phyloP scores from a whole-genome alignment of 2,888 invertebrate species.

The Peribatodes rhomboidaria region DNA sequence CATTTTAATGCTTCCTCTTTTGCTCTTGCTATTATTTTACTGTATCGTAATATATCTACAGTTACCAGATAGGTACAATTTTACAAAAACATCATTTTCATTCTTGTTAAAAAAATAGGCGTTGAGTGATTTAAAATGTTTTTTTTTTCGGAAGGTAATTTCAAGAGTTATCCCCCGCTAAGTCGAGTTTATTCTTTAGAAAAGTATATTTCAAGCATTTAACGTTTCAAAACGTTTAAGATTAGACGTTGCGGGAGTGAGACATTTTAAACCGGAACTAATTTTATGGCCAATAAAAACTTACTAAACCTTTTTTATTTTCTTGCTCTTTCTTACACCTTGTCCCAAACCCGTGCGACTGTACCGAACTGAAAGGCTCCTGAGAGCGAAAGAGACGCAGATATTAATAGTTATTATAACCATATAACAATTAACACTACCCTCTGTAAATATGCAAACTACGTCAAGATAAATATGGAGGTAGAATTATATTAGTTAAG shows the following conservation, averaged over 20 bases:
- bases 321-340: slow-evolving; percentile 41
- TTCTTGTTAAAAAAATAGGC: no score
- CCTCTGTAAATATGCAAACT: slow-evolving; percentile 34
- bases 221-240: neutral
- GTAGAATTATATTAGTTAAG: slow-evolving; percentile 23
- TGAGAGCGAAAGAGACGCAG: slow-evolving; percentile 60
- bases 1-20: no score
- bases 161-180: no score
- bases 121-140: no score
- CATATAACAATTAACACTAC: slow-evolving; percentile 42
- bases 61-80: no score
- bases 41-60: no score
- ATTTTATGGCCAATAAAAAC: neutral
- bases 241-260: no score
- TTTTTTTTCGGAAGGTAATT: no score
- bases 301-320: neutral
- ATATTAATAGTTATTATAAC: slow-evolving; percentile 61
- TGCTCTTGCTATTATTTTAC: no score
- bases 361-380: slow-evolving; percentile 65
- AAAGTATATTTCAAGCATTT: neutral
- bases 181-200: no score
- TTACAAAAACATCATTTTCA: no score
- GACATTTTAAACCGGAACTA: neutral
- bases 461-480: slow-evolving; percentile 21
- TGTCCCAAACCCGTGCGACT: slow-evolving; percentile 59